Base-by-base conservation (phyloP, 2,113 vertebrate genomes). In the Malurus elegans region DNA sequence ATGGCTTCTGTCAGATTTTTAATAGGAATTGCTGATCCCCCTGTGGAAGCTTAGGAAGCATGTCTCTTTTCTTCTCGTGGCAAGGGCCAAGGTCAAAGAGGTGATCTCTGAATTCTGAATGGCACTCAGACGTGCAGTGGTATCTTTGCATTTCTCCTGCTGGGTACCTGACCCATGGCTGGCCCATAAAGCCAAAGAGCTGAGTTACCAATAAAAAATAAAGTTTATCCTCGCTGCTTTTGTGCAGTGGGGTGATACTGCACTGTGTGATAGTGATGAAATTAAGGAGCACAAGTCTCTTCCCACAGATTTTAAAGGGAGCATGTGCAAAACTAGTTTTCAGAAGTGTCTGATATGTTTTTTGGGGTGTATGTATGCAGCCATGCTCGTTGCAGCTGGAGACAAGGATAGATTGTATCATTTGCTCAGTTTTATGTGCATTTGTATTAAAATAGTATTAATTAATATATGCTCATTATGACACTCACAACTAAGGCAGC, bases 11-110 rank as follows among this genome's bases (percentile, higher is more conserved):
- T 32, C 42, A 78, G 34, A 4, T 36, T 74, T 75, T 69, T 48
- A 25, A 14, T 5, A 34, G 11, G 44, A 67, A 60, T 57, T 14
- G 17, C 12, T 44, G 28, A 28, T 25, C 9, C 5, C 25, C 45
- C 3, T 5, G 25, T 0, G 0, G 23, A 66, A 66, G 12, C 47
- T 13, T 53, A 32, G 31, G 34, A 4, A 86, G 3, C 14, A 23
- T 2, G 6, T 64, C 18, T 47, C 19, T 65, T 36, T 69, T 45
- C 25, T 17, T 79, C 14, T 44, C 40, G 19, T 14, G 50, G 29
- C 32, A 69, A 72, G 8, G 48, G 20, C 36, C 3, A 6, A 38
- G 34, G 69, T 36, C 44, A 60, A 36, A 69, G 28, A 6, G 7
- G 8, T 54, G 38, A 36, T 4, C 60, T 81, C 18, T 71, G 34